Percentiles rank a stretch among this genome's conserved stretches.
Conservation (phyloP, 2,888 invertebrate species). For the Euproctis similis region DNA sequence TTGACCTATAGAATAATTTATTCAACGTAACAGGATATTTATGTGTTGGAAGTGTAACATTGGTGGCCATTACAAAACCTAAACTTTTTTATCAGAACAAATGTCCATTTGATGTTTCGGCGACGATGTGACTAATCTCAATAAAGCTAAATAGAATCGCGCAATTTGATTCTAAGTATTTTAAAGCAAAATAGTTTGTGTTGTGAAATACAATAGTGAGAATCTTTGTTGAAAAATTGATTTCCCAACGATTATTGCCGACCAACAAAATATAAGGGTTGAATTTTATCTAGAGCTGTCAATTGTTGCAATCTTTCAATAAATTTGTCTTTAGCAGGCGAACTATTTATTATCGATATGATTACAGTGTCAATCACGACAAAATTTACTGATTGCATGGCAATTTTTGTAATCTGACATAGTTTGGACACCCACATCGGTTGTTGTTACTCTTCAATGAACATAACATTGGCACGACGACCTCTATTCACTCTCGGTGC, state of each 20-base stretch:
- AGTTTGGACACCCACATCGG: constrained; percentile 55
- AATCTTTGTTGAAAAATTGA: constrained; percentile 38
- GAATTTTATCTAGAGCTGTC: constrained; percentile 69
- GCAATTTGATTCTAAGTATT: constrained; percentile 41
- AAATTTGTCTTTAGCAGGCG: constrained; percentile 37
- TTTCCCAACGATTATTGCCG: constrained; percentile 57
- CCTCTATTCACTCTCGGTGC: constrained; percentile 54
- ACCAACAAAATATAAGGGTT: constrained; percentile 61
- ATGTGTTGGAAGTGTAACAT: constrained; percentile 70
- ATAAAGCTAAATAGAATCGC: constrained; percentile 48
- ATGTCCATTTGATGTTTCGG: constrained; percentile 76
- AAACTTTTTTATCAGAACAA: constrained; percentile 74
- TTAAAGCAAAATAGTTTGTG: constrained; percentile 36
- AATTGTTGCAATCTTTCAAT: constrained; percentile 60
- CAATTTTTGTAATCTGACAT: constrained; percentile 43
- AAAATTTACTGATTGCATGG: constrained; percentile 32
- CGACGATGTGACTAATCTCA: constrained; percentile 73
- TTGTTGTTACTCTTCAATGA: constrained; percentile 73
- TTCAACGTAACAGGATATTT: constrained; percentile 29
- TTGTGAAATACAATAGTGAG: constrained; percentile 35
- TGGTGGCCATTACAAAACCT: constrained; percentile 76
- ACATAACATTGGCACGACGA: constrained; percentile 70
- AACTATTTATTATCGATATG: constrained; percentile 26
- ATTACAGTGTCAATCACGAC: constrained; percentile 17
- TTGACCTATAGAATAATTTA: constrained; percentile 32